Evolutionary conservation across 1,140 invertebrate species (phyloP), one percentile per base, ranked within the genome.

Genomic region (Drosophila tristis): DNA sequence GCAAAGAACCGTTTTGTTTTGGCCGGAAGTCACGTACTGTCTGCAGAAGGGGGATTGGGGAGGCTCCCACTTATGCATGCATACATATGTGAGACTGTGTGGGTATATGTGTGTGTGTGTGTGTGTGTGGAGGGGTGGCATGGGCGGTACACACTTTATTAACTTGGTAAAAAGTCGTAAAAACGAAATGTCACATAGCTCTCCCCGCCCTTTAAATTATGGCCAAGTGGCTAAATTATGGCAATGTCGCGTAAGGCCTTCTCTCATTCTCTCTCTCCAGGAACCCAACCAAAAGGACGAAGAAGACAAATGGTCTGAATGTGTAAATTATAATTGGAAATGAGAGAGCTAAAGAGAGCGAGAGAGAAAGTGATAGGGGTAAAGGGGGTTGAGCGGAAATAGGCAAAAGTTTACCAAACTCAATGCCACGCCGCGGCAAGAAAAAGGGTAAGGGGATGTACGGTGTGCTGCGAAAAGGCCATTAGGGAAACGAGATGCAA

Each of bases 1-100:
- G 35, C 73, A 74, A 76, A 66, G 70, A 87, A 87, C 75, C 84
- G 79, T 87, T 87, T 87, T 87, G 84, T 87, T 84, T 84, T 87
- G 84, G 84, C 84, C 84, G 84, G 84, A 87, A 87, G 84, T 89
- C 84, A 87, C 84, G 84, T 87, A 89, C 84, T 80, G 84, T 89
- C 84, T 89, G 84, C 84, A 74, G 48, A 45, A 43, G 47, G 11
- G 11, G 35, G 1, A 4, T 11, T 3, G 11, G 35, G 11, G 29
- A 39, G 35, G 43, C 62, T 55, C 16, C 68, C 16, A 62, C 74
- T 77, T 58, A 70, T 76, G 51, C 50, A 70, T 47, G 42, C 43
- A 35, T 50, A 57, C 67, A 67, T 55, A 65, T 60, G 43, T 72
- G 53, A 23, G 9, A 43, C 16, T n/a, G 49, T 31, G 42, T 25